Evolutionary conservation across 2,888 invertebrate genomes (phyloP).

Genomic region (Phyllotreta striolata): DNA sequence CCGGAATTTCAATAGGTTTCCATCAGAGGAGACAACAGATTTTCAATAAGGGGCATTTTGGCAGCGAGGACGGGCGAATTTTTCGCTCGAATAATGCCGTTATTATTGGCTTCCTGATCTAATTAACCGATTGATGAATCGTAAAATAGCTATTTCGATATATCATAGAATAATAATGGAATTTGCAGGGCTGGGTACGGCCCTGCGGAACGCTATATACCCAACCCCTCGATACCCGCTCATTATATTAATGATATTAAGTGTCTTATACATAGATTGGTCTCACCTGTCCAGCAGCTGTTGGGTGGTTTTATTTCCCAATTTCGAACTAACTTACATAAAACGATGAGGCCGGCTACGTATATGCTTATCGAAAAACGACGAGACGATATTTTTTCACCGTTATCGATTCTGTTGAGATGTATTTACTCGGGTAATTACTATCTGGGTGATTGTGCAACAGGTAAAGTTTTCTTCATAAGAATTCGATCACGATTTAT

Average conservation of each 20-base stretch:
- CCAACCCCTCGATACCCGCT: conserved; percentile 36
- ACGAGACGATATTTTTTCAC: conserved; percentile 20
- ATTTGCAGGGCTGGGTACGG: conserved; percentile 15
- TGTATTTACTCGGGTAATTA: conserved; percentile 1
- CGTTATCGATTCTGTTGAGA: conserved; percentile 21
- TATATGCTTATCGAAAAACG: conserved; percentile 8
- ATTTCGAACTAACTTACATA: conserved; percentile 31
- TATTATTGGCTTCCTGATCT: too few species aligned
- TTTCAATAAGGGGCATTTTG: too few species aligned
- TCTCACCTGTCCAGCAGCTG: conserved; percentile 43
- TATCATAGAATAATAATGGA: too few species aligned
- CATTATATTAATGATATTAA: conserved; percentile 40
- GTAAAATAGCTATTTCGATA: too few species aligned
- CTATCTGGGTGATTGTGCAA: neutral
- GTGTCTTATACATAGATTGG: conserved; percentile 39
- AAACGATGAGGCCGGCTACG: conserved; percentile 2
- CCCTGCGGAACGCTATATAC: conserved; percentile 17
- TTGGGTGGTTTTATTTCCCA: conserved; percentile 29
- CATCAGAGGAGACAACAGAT: too few species aligned
- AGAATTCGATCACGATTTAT: too few species aligned
- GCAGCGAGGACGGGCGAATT: too few species aligned
- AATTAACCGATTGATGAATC: too few species aligned
- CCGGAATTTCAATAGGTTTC: too few species aligned
- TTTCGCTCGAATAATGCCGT: too few species aligned
- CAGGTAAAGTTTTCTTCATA: neutral